Evolutionary conservation across 2,113 vertebrate species (phyloP), one percentile per base, ranked within the genome.

Genomic region (Dicaeum eximium): DNA sequence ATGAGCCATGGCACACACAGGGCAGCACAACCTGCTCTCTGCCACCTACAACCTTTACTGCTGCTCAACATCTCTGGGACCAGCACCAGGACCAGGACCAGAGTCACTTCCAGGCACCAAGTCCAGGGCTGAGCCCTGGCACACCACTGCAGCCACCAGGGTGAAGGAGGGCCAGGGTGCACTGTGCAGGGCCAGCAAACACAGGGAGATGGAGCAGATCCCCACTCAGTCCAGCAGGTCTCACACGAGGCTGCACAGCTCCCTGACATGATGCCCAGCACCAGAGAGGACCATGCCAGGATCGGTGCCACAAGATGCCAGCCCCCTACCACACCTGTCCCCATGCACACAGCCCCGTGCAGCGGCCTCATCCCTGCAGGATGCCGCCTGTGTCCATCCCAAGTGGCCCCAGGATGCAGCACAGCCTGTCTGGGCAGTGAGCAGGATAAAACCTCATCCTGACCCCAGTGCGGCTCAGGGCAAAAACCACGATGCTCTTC

Each of bases 121-220:
- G 33, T 3, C 7, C n/a, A 13, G 57, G 37, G 14, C 45, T 61
- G 86, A 90, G 69, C 24, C n/a, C 72, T 16, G 42, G 40, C 38
- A 53, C 27, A 20, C 12, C 33, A 10, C 54, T 66, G 72, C 72
- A 38, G 72, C 11, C 9, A 7, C 8, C 1, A 0, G 44, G 15
- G 17, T 1, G 17, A 27, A 47, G 38, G 56, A 51, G 15, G n/a
- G 53, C 61, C 1, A 0, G 37, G 31, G 35, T 0, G 21, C 1
- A 0, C 64, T 58, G 44, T 6, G 17, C 28, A 17, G 42, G 81
- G 66, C 74, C 70, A 81, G 54, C 42, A 31, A 83, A 48, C 11
- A 3, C 1, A 3, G 28, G n/a, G 42, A 53, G 28, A n/a, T n/a
- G 61, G 12, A 5, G 77, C 72, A 78, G 60, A 83, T 15, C 24